A percentile compares a stretch with the other conserved stretches of the same genome.
These are phyloP conservation scores for Coreoperca whiteheadi DNA, from an alignment of 2,113 vertebrate genomes.

Conservation along the genomic window DNA sequence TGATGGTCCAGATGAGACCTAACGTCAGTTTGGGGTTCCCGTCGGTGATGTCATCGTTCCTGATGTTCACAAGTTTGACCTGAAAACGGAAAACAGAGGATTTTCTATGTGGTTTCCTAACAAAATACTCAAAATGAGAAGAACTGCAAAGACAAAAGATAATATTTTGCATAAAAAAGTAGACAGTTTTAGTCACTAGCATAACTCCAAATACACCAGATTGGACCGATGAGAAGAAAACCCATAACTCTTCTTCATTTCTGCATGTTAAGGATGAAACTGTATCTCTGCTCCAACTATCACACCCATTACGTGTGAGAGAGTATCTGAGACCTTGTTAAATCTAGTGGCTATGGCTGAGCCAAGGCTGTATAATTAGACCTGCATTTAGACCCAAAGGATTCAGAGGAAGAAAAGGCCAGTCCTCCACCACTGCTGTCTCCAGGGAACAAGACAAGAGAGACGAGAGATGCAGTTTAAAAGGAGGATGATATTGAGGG, in stretches of 20 bases:
- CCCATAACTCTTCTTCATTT: neutral
- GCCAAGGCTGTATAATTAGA: constrained; percentile 23
- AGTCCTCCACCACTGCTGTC: neutral
- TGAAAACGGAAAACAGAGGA: constrained; percentile 56
- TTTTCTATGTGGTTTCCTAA: neutral
- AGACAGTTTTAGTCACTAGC: neutral
- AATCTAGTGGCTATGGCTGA: neutral
- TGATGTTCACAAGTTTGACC: constrained; percentile 98
- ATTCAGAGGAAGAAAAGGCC: too few relatives aligned
- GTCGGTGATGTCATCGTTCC: constrained; percentile 98
- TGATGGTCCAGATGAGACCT: constrained; percentile 99
- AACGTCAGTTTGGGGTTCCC: constrained; percentile 98
- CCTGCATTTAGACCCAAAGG: constrained; percentile 18
- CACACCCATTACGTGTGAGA: neutral
- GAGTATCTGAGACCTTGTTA: constrained; percentile 29
- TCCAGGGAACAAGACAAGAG: constrained; percentile 6
- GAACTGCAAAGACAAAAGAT: neutral
- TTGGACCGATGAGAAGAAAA: neutral
- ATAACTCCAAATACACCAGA: neutral
- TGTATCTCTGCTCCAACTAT: neutral
- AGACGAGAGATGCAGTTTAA: neutral
- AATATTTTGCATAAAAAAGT: neutral
- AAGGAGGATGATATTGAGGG: neutral
- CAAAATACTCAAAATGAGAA: neutral
- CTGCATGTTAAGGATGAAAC: neutral